Conservation (phyloP, 2,113 vertebrate species). For the zebrafish (Danio rerio) region DNA sequence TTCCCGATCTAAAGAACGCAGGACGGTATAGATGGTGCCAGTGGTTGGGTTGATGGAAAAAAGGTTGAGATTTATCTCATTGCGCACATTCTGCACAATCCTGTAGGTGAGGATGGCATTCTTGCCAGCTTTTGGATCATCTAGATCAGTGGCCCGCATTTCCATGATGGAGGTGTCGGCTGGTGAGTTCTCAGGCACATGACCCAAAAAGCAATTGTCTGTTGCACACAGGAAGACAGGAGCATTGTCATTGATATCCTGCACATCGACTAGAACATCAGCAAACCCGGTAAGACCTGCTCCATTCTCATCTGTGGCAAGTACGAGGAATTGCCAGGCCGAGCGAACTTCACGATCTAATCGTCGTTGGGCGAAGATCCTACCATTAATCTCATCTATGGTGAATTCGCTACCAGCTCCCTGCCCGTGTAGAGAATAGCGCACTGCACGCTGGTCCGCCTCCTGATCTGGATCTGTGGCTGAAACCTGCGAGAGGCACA, state of each 20-base stretch:
- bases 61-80: constrained; percentile 86
- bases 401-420: constrained; percentile 84
- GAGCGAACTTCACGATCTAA: constrained; percentile 83
- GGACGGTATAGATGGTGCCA: constrained; percentile 83
- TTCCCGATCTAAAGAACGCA: constrained; percentile 84
- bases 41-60: constrained; percentile 84
- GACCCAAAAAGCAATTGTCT: constrained; percentile 81
- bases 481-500: constrained; percentile 77
- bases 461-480: constrained; percentile 86
- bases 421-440: constrained; percentile 85
- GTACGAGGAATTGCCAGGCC: constrained; percentile 83
- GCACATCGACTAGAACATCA: constrained; percentile 85
- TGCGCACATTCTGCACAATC: constrained; percentile 85
- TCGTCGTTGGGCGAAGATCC: constrained; percentile 77
- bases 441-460: constrained; percentile 82
- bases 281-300: constrained; percentile 87
- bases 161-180: constrained; percentile 87
- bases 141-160: constrained; percentile 85
- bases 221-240: constrained; percentile 83
- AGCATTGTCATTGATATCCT: constrained; percentile 83
- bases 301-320: constrained; percentile 85
- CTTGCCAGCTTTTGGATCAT: constrained; percentile 81
- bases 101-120: constrained; percentile 85
- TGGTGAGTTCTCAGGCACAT: constrained; percentile 82
- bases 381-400: constrained; percentile 80